Percentiles rank a stretch among this genome's conserved stretches.
Evolutionary conservation across 2,888 invertebrate species (phyloP).

Genomic region (Galerucella nymphaeae): DNA sequence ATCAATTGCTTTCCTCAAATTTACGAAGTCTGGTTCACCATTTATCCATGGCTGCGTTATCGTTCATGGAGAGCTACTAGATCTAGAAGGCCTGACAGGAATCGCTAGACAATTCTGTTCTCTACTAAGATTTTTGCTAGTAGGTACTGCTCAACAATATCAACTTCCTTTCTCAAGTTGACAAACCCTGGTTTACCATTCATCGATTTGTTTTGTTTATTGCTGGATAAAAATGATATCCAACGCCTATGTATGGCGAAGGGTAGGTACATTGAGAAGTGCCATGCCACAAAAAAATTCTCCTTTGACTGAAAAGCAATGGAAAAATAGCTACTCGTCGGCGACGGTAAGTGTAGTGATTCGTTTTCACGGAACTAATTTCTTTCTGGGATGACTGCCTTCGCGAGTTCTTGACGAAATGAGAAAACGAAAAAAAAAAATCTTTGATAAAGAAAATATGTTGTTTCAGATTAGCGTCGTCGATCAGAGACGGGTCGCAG

Average conservation of each 20-base stretch:
- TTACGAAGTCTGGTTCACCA: no score
- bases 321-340: constrained; percentile 23
- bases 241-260: not conserved
- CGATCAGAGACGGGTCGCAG: constrained; percentile 17
- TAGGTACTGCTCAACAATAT: no score
- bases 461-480: constrained; percentile 31
- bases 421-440: constrained; percentile 24
- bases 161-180: no score
- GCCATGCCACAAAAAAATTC: constrained; percentile 21
- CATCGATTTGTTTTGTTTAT: not conserved
- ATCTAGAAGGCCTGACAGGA: no score
- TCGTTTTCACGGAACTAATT: constrained; percentile 33
- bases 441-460: constrained; percentile 28
- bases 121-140: no score
- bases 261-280: constrained; percentile 19
- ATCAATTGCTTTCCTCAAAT: no score
- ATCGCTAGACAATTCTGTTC: no score
- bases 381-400: constrained; percentile 16
- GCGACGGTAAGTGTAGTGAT: constrained; percentile 31
- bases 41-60: no score
- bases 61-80: no score
- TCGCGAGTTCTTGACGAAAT: constrained; percentile 30
- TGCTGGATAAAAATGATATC: constrained; percentile 19
- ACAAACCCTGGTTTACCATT: not conserved
- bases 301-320: not conserved